Conservation (phyloP, 1,140 invertebrate genomes). For the Lutraria rhynchaena region DNA sequence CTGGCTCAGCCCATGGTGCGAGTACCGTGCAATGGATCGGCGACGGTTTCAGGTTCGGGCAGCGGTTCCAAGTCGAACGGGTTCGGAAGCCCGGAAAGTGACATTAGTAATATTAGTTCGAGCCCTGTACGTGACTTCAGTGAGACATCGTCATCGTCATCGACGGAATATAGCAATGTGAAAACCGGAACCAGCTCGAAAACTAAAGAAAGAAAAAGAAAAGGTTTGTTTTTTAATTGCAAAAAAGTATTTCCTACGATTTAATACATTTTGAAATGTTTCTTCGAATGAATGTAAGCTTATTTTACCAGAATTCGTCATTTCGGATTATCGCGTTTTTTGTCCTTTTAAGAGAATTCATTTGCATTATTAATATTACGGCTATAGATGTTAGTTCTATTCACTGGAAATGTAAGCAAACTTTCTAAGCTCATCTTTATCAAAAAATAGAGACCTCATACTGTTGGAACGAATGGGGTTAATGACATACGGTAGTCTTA, state of each 20-base stretch:
- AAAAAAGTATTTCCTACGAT: not conserved
- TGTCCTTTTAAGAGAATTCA: too few species aligned
- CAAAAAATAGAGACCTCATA: too few species aligned
- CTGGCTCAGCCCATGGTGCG: slow-evolving; percentile 37
- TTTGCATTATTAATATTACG: too few species aligned
- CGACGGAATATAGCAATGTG: not conserved
- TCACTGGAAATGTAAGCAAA: too few species aligned
- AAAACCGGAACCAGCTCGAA: not conserved
- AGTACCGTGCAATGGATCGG: not conserved
- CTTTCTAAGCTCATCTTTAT: too few species aligned
- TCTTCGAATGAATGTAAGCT: too few species aligned
- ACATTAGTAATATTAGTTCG: slow-evolving; percentile 8
- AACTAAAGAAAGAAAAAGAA: slow-evolving; percentile 39
- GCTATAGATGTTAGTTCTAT: too few species aligned
- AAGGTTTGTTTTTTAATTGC: slow-evolving; percentile 4
- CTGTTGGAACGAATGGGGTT: too few species aligned
- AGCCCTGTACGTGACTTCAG: slow-evolving; percentile 2
- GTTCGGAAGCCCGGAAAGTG: slow-evolving; percentile 22
- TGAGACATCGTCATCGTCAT: slow-evolving; percentile 34
- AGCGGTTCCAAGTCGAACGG: not conserved
- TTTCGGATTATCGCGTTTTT: too few species aligned
- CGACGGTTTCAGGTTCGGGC: not conserved
- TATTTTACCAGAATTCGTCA: too few species aligned
- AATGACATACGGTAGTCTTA: too few species aligned
- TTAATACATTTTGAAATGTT: too few species aligned